phyloP scores from a whole-genome alignment of 2,888 invertebrate species.

The Stenurella melanura region DNA sequence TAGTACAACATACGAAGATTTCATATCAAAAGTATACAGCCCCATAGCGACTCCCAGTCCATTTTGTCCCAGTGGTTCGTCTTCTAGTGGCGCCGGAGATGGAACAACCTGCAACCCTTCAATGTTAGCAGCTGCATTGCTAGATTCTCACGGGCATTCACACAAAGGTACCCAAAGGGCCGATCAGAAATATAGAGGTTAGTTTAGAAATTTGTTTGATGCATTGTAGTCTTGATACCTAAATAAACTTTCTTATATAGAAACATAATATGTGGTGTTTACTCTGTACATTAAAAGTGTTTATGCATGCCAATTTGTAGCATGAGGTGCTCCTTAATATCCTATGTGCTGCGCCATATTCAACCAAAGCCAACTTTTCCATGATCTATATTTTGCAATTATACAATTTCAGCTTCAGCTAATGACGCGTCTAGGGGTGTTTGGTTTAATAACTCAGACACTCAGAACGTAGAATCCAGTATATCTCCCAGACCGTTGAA shows the following conservation, averaged over 20 bases:
- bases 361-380: neutral
- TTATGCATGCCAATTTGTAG: too few relatives aligned
- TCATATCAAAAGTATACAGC: slow-evolving; percentile 83
- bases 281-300: too few relatives aligned
- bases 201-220: slow-evolving; percentile 24
- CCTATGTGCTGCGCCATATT: neutral
- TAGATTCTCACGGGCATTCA: slow-evolving; percentile 74
- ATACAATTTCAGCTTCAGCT: slow-evolving; percentile 58
- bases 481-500: slow-evolving; percentile 83
- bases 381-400: neutral
- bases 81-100: slow-evolving; percentile 62
- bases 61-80: slow-evolving; percentile 66
- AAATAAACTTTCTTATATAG: too few relatives aligned
- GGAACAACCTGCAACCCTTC: slow-evolving; percentile 70
- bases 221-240: neutral
- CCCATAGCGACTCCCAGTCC: slow-evolving; percentile 78
- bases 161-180: slow-evolving; percentile 66
- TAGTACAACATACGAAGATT: slow-evolving; percentile 93
- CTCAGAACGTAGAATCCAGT: slow-evolving; percentile 70
- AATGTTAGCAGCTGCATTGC: slow-evolving; percentile 77
- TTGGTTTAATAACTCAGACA: slow-evolving; percentile 70
- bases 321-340: slow-evolving; percentile 3
- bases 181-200: slow-evolving; percentile 70
- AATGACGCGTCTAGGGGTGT: slow-evolving; percentile 68
- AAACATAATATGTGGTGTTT: too few relatives aligned